phyloP scores from a whole-genome alignment of 2,797 vertebrate genomes.

The Vultur gryphus region DNA sequence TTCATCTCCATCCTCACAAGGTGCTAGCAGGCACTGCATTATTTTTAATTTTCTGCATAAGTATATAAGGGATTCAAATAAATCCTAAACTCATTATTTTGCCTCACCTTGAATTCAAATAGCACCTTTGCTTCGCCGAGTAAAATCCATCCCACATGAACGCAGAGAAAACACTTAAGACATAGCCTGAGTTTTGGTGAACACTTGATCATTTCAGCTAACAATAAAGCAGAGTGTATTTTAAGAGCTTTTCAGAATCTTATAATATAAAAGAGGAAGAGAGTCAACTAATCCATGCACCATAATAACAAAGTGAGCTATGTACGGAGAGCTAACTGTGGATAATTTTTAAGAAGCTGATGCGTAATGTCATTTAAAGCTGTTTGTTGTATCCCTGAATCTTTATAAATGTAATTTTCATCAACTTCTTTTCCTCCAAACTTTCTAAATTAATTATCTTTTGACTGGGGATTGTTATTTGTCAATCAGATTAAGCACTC shows the following conservation, averaged over 20 bases:
- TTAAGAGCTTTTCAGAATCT: not conserved
- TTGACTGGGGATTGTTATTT: not conserved
- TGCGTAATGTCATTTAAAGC: not conserved
- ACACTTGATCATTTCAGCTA: not conserved
- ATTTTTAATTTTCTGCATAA: not conserved
- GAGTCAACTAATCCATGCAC: not conserved
- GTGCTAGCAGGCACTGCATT: not conserved
- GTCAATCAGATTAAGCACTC: not conserved
- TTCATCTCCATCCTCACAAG: not conserved
- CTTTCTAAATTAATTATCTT: not conserved
- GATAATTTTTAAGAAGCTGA: not conserved
- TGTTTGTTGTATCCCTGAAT: not conserved
- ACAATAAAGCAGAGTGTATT: not conserved
- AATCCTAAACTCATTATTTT: not conserved
- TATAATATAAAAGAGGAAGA: not conserved
- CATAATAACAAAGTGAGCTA: not conserved
- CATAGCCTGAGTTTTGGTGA: not conserved
- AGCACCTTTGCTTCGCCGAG: not conserved
- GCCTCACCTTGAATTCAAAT: not conserved
- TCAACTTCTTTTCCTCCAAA: not conserved
- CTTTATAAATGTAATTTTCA: not conserved
- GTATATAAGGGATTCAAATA: not conserved
- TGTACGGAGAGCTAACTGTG: not conserved
- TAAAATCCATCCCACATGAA: not conserved
- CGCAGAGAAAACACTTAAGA: not conserved